Evolutionary conservation across 2,888 invertebrate species (phyloP).

Genomic region (Vanessa cardui): DNA sequence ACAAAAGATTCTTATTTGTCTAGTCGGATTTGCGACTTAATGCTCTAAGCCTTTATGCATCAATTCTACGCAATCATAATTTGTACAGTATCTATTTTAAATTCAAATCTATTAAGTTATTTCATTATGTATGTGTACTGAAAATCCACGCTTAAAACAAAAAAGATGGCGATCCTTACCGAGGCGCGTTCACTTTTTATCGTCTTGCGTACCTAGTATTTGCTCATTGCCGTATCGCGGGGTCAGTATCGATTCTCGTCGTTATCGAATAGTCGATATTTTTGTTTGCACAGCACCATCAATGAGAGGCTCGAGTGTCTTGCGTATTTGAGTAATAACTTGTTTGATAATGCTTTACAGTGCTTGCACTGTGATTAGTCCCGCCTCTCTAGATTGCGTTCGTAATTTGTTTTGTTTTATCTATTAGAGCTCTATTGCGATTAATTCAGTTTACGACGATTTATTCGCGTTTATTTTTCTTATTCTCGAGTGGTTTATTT

Average conservation of each 20-base stretch:
- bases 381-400: slow-evolving; percentile 63
- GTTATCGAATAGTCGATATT: slow-evolving; percentile 79
- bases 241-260: slow-evolving; percentile 73
- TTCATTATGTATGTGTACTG: too few species aligned
- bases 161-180: slow-evolving; percentile 37
- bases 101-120: too few species aligned
- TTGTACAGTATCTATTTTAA: too few species aligned
- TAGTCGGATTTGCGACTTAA: too few species aligned
- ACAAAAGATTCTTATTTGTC: too few species aligned
- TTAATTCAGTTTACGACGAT: slow-evolving; percentile 10
- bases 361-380: slow-evolving; percentile 72
- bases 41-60: too few species aligned
- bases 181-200: slow-evolving; percentile 62
- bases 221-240: slow-evolving; percentile 62
- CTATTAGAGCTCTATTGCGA: slow-evolving; percentile 39
- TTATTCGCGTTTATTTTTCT: slow-evolving; percentile 24
- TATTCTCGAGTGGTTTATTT: slow-evolving; percentile 19
- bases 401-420: slow-evolving; percentile 55
- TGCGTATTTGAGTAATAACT: slow-evolving; percentile 79
- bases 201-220: slow-evolving; percentile 57
- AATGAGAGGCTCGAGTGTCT: slow-evolving; percentile 73
- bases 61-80: too few species aligned
- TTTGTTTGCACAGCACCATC: slow-evolving; percentile 74
- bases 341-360: slow-evolving; percentile 73
- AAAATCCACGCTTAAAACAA: neutral